Conservation (phyloP, 2,888 invertebrate genomes). For the Drosophila aldrichi region DNA sequence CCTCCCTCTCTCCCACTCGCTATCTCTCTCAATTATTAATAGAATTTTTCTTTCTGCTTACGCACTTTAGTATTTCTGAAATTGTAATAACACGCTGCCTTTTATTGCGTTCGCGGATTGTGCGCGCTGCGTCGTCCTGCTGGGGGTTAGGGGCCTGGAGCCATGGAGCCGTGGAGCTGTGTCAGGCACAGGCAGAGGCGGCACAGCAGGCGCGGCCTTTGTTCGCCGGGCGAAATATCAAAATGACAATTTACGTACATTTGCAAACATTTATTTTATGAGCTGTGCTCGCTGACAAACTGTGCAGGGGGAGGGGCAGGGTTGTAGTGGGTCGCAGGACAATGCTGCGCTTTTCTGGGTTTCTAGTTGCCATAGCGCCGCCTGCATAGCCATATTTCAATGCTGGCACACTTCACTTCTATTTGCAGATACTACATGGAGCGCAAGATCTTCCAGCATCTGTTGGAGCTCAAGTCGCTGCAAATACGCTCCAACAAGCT, state of each 20-base stretch:
- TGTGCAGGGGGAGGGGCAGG: not conserved
- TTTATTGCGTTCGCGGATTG: conserved; percentile 69
- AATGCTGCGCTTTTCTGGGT: conserved; percentile 42
- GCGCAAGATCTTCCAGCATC: conserved; percentile 95
- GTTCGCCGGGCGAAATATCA: conserved; percentile 69
- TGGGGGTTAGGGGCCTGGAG: conserved; percentile 4
- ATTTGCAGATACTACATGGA: conserved; percentile 93
- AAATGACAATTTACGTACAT: conserved; percentile 77
- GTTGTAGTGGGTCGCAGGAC: conserved; percentile 8
- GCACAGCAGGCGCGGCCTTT: conserved; percentile 65
- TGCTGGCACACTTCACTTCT: not conserved
- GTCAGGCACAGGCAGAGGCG: conserved; percentile 34
- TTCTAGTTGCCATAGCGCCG: conserved; percentile 15
- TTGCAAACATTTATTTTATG: conserved; percentile 69
- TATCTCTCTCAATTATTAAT: conserved; percentile 66
- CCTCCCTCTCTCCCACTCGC: conserved; percentile 34
- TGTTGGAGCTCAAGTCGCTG: conserved; percentile 95
- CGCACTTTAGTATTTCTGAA: conserved; percentile 77
- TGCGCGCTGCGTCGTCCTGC: conserved; percentile 8
- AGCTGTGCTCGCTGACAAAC: conserved; percentile 37
- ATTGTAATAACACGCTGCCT: conserved; percentile 76
- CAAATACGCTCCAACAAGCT: conserved; percentile 96
- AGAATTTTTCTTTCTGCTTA: conserved; percentile 53
- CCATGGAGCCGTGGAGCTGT: conserved; percentile 20
- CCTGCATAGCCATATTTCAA: not conserved